phyloP scores from a whole-genome alignment of 23 tunicate species.

The Clavelina lepadiformis region DNA sequence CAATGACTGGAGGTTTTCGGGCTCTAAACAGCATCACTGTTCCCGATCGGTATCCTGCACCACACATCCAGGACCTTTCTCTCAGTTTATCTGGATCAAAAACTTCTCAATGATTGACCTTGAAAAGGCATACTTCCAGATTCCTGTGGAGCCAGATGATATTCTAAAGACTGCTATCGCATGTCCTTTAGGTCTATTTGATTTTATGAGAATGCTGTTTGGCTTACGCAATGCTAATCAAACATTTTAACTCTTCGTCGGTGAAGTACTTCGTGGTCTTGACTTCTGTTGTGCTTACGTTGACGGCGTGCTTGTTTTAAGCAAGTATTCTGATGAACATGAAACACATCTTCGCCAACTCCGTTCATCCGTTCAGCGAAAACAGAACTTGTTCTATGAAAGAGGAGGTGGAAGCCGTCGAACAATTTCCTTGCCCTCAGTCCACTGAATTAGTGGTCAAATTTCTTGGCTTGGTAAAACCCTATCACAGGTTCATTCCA shows the following conservation, averaged over 20 bases:
- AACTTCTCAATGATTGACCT: not conserved
- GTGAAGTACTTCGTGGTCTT: too few species aligned
- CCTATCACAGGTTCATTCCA: too few species aligned
- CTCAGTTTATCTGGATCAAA: not conserved
- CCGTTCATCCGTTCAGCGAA: too few species aligned
- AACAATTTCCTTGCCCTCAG: too few species aligned
- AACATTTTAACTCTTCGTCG: slow-evolving; percentile 1
- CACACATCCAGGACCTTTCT: slow-evolving; percentile 21
- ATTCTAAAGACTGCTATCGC: slow-evolving; percentile 4
- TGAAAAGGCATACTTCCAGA: slow-evolving; percentile 2
- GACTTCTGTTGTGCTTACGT: too few species aligned
- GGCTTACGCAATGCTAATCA: slow-evolving; percentile 4
- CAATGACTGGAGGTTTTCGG: slow-evolving; percentile 15
- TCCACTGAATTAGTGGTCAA: too few species aligned
- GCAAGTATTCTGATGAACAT: too few species aligned
- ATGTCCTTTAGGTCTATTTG: slow-evolving; percentile 5
- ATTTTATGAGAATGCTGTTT: slow-evolving; percentile 17
- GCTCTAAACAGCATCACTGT: not conserved
- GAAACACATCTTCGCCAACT: too few species aligned
- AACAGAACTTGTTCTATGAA: too few species aligned
- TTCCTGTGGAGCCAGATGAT: slow-evolving; percentile 1
- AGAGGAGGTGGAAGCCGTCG: too few species aligned
- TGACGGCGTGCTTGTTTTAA: too few species aligned
- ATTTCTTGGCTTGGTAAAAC: too few species aligned
- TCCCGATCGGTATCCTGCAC: slow-evolving; percentile 13